Evolutionary conservation across 2,113 vertebrate species (phyloP).

Genomic region (Tonatia bakeri): DNA sequence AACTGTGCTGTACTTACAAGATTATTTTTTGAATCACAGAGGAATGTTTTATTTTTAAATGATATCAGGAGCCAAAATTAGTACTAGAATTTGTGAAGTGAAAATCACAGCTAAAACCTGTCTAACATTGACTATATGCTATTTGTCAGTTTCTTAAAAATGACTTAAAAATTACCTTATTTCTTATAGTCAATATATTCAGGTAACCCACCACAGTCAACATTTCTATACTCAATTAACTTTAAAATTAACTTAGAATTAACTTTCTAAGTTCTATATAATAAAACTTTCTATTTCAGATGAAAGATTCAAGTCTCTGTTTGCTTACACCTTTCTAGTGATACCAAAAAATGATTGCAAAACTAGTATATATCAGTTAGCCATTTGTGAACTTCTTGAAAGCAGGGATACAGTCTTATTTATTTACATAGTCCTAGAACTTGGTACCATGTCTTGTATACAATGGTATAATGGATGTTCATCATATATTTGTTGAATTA

Average conservation of each 20-base stretch:
- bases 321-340: background rate
- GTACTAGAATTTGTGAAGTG: background rate
- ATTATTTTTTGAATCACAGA: conserved; percentile 9
- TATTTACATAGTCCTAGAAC: background rate
- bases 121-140: background rate
- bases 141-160: background rate
- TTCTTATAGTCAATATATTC: background rate
- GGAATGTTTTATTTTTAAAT: conserved; percentile 29
- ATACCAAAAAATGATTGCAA: background rate
- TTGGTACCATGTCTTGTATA: background rate
- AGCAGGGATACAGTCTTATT: background rate
- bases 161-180: background rate
- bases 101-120: background rate
- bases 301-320: background rate
- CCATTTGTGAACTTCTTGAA: background rate
- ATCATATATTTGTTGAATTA: background rate
- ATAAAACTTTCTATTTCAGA: background rate
- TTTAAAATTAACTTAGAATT: too few relatives aligned
- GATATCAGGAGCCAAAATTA: background rate
- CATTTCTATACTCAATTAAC: background rate
- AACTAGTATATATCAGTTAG: background rate
- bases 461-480: background rate
- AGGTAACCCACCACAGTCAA: background rate
- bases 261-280: background rate
- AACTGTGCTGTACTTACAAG: background rate